Evolutionary conservation across 2,888 invertebrate species (phyloP).

Genomic region (Nomada hirtipes): DNA sequence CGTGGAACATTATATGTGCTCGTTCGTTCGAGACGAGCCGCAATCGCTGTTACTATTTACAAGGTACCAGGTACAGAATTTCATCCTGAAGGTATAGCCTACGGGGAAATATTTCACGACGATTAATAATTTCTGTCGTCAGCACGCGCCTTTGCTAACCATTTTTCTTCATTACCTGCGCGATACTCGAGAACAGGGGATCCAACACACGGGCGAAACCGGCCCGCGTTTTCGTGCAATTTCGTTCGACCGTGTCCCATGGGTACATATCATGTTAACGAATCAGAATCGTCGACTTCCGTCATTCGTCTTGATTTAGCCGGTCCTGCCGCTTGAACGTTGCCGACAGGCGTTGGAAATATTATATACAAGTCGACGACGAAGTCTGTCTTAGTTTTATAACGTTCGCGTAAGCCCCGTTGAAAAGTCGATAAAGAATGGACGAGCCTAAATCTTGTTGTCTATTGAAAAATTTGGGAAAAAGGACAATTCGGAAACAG

Average conservation of each 20-base stretch:
- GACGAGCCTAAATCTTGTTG: no score
- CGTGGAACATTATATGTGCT: conserved; percentile 44
- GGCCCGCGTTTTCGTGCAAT: conserved; percentile 10
- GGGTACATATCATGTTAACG: conserved; percentile 6
- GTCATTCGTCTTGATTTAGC: background rate
- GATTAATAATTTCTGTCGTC: conserved; percentile 59
- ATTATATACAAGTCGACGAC: background rate
- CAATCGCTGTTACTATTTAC: conserved; percentile 54
- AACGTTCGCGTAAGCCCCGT: no score
- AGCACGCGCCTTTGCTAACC: conserved; percentile 23
- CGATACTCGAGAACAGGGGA: conserved; percentile 47
- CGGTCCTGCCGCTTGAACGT: background rate
- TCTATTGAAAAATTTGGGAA: no score
- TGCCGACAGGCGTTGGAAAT: no score
- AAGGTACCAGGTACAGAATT: conserved; percentile 20
- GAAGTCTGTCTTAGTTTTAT: background rate
- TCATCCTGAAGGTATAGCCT: conserved; percentile 16
- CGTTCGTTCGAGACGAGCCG: conserved; percentile 54
- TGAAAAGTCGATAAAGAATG: no score
- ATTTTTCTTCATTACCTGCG: conserved; percentile 58
- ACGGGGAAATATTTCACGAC: conserved; percentile 58
- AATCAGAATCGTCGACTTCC: conserved; percentile 24
- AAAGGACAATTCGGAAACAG: no score
- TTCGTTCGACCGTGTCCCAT: background rate
- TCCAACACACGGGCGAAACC: conserved; percentile 11